Evolutionary conservation across 2,888 invertebrate species (phyloP).

Genomic region (Rotaria magnacalcarata): DNA sequence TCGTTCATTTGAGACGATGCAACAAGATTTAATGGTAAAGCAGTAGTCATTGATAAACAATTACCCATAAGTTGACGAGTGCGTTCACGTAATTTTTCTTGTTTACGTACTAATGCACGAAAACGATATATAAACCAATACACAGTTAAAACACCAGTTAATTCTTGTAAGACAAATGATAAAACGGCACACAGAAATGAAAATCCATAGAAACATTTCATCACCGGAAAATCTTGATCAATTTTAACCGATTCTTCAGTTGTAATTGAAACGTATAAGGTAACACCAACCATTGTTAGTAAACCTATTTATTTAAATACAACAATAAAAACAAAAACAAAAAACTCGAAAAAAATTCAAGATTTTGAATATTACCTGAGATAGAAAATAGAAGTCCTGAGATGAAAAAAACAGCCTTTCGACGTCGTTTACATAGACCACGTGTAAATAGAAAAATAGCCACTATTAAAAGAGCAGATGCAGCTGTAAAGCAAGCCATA

Average conservation of each 20-base stretch:
- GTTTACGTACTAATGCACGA: constrained; percentile 34
- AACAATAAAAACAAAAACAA: not conserved
- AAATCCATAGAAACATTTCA: constrained; percentile 38
- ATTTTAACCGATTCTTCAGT: constrained; percentile 16
- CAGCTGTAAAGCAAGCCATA: constrained; percentile 35
- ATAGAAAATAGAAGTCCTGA: constrained; percentile 35
- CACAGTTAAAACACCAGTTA: constrained; percentile 42
- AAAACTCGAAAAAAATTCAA: not conserved
- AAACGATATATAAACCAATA: constrained; percentile 43
- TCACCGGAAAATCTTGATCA: constrained; percentile 36
- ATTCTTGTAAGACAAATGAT: constrained; percentile 43
- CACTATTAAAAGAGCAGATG: not conserved
- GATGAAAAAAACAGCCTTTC: constrained; percentile 34
- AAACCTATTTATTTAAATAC: not conserved
- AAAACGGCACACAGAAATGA: constrained; percentile 42
- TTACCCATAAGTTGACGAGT: constrained; percentile 20
- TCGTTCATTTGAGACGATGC: not conserved
- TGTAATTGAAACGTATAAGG: constrained; percentile 23
- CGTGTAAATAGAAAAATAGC: constrained; percentile 19
- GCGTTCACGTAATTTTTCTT: constrained; percentile 19
- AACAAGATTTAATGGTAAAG: constrained; percentile 27
- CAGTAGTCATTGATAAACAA: constrained; percentile 18
- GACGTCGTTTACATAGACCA: constrained; percentile 30
- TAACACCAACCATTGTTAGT: constrained; percentile 31
- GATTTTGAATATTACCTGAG: not conserved